These are phyloP conservation scores for Aplochiton taeniatus DNA, from an alignment of 2,797 vertebrate genomes.

Conservation along the genomic window DNA sequence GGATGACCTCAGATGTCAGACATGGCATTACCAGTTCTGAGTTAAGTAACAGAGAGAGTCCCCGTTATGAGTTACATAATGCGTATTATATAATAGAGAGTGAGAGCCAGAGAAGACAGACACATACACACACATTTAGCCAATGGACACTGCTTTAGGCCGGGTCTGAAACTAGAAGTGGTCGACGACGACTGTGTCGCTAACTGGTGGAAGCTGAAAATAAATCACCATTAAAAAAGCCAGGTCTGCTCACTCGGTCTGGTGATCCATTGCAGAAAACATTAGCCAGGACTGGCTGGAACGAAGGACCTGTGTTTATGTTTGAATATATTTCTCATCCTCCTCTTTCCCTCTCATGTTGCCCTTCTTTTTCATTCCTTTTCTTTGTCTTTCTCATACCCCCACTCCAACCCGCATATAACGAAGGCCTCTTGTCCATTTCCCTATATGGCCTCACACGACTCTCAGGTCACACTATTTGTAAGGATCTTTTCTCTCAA, in stretches of 20 bases:
- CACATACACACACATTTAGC: slow-evolving; percentile 25
- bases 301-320: slow-evolving; percentile 20
- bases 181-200: slow-evolving; percentile 10
- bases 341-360: neutral
- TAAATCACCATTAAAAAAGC: slow-evolving; percentile 26
- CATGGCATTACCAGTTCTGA: slow-evolving; percentile 40
- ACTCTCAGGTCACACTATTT: neutral
- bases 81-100: slow-evolving; percentile 43
- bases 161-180: neutral
- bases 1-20: slow-evolving; percentile 60
- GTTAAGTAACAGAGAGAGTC: neutral
- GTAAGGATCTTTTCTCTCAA: neutral
- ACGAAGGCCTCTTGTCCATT: slow-evolving; percentile 2
- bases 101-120: slow-evolving; percentile 29
- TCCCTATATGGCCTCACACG: slow-evolving; percentile 16
- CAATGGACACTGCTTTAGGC: slow-evolving; percentile 5
- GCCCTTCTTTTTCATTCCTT: neutral
- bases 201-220: slow-evolving; percentile 13
- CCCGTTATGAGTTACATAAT: too few relatives aligned
- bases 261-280: neutral
- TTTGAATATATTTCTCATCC: slow-evolving; percentile 2
- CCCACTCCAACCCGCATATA: slow-evolving; percentile 1
- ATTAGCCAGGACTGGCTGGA: neutral
- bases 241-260: slow-evolving; percentile 2
- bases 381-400: slow-evolving; percentile 1